Base-by-base conservation (phyloP, 2,113 vertebrate species). In the Oxyruncus cristatus region DNA sequence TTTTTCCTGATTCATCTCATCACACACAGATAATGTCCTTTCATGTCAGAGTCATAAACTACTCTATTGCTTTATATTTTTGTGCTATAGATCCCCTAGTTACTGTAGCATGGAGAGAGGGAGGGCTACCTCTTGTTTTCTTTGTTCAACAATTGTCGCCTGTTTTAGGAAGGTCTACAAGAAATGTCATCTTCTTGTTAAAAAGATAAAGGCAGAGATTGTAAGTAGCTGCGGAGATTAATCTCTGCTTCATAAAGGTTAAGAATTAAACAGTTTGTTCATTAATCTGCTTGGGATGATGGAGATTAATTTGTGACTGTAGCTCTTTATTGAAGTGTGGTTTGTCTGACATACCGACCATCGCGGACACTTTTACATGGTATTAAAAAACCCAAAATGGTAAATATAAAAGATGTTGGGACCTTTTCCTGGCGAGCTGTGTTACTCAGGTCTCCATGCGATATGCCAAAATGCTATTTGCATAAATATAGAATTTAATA, bases 381-480 rank as follows among this genome's bases (percentile, higher is more conserved):
- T 56, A 33, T 32, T 82, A 56, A 55, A 84, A 67, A 16, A 8
- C 1, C 5, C 20, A 11, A 52, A 73, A 7, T 28, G 53, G 50
- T 11, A 32, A 49, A 68, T n/a, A 35, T 52, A 32, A 89, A 72
- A 73, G 59, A 61, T 26, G 10, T 17, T 42, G 81, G 84, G 91
- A 83, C 59, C 9, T 84, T 81, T 73, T 82, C 89, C 77, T 66
- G 87, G 92, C 33, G 17, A 95, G 88, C 62, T 85, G n/a, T 52
- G 70, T 84, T 90, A 32, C 90, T 96, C 93, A 89, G 63, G 53
- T 85, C 79, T 88, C 35, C 6, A 5, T 77, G 59, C 2, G 24
- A 77, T 91, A 72, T 80, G 91, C 90, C 92, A 49, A 94, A 92
- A 93, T 39, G 80, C 71, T 66, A 53, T 96, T 94, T 94, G 93